Evolutionary conservation across 2,888 invertebrate species (phyloP).

Genomic region (Sturmia bella): DNA sequence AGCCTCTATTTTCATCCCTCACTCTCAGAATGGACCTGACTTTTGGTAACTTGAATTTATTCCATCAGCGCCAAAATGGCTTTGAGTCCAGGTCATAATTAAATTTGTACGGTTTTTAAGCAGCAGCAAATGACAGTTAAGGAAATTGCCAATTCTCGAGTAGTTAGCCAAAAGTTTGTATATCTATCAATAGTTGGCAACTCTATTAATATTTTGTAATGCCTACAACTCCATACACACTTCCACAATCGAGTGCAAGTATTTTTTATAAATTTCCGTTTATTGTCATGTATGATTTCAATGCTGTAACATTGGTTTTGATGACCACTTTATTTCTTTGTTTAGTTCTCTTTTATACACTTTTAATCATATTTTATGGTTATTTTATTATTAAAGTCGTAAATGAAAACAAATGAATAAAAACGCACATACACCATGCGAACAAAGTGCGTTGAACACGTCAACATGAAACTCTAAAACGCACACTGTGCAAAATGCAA

Average conservation of each 20-base stretch:
- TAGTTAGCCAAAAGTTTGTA: background rate
- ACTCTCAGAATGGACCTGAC: too few species aligned
- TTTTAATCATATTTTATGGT: conserved; percentile 56
- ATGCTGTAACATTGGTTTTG: conserved; percentile 55
- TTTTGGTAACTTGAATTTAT: too few species aligned
- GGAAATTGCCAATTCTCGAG: background rate
- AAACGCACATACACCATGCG: conserved; percentile 1
- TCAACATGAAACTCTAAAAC: conserved; percentile 1
- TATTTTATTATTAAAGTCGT: conserved; percentile 44
- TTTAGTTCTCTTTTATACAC: conserved; percentile 26
- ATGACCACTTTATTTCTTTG: conserved; percentile 21
- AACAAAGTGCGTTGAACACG: conserved; percentile 18
- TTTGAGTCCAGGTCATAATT: too few species aligned
- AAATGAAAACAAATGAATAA: conserved; percentile 40
- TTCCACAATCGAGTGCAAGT: conserved; percentile 16
- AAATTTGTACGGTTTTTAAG: too few species aligned
- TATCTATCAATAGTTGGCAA: conserved; percentile 6
- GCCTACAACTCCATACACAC: background rate
- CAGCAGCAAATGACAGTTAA: too few species aligned
- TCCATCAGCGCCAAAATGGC: too few species aligned
- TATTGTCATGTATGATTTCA: conserved; percentile 57
- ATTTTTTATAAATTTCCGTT: conserved; percentile 48
- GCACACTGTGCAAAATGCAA: background rate
- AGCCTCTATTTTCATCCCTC: too few species aligned
- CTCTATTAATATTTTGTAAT: background rate